Percentiles rank a stretch among this genome's conserved stretches.
phyloP scores from a whole-genome alignment of 2,113 vertebrate species.

The Nerophis lumbriciformis region DNA sequence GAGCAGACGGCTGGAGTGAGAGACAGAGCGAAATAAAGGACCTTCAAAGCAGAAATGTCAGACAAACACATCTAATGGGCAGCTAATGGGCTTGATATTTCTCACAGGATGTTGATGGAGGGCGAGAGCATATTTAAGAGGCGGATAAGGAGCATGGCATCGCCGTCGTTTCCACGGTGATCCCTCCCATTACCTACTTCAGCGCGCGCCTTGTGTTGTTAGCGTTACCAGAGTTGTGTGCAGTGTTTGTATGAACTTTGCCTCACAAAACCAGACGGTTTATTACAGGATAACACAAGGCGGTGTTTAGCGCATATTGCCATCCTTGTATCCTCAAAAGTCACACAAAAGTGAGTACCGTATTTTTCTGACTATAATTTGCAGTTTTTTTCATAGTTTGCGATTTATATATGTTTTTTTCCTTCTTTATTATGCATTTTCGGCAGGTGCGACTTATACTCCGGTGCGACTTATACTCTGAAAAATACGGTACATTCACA shows the following conservation, averaged over 20 bases:
- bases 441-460: too few species aligned
- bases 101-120: not conserved
- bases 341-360: too few species aligned
- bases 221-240: not conserved
- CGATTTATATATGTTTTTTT: too few species aligned
- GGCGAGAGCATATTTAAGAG: not conserved
- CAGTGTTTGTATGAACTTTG: not conserved
- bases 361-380: too few species aligned
- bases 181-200: not conserved
- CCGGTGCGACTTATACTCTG: too few species aligned
- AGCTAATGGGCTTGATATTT: slow-evolving; percentile 1
- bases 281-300: not conserved
- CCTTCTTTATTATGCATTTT: too few species aligned
- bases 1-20: too few species aligned
- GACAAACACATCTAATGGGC: not conserved
- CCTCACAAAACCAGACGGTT: not conserved
- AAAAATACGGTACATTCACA: too few species aligned
- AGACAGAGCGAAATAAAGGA: not conserved
- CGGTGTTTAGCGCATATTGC: too few species aligned
- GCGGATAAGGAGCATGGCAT: not conserved
- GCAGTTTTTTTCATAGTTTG: too few species aligned
- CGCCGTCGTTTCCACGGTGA: not conserved
- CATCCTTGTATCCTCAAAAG: too few species aligned
- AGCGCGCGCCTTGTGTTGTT: not conserved
- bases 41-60: not conserved